Percentiles rank a stretch among this genome's conserved stretches.
Evolutionary conservation across 2,888 invertebrate genomes (phyloP).

Genomic region (Zelleria hepariella): DNA sequence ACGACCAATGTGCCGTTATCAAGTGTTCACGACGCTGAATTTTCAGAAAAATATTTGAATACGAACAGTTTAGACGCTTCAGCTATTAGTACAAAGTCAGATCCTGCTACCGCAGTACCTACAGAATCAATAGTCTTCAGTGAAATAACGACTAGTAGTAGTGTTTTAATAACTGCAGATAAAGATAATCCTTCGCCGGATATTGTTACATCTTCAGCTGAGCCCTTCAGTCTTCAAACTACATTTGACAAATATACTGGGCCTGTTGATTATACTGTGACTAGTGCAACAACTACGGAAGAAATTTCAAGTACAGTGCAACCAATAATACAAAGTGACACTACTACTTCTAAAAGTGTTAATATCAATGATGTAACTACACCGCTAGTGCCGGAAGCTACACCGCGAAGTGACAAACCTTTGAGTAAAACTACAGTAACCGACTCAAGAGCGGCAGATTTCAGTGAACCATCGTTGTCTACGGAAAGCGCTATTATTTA

Average conservation of each 20-base stretch:
- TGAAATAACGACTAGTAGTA: neutral
- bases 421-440: neutral
- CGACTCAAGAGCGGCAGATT: neutral
- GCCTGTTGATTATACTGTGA: neutral
- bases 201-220: neutral
- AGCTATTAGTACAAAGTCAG: neutral
- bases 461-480: neutral
- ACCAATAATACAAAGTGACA: neutral
- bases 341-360: neutral
- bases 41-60: slow-evolving; percentile 10
- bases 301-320: neutral
- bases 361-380: neutral
- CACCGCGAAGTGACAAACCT: neutral
- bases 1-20: slow-evolving; percentile 4
- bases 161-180: neutral
- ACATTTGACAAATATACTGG: neutral
- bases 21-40: slow-evolving; percentile 7
- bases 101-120: neutral
- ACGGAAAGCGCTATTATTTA: neutral
- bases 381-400: neutral
- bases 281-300: neutral
- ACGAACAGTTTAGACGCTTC: neutral
- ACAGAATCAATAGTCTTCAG: neutral
- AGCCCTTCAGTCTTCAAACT: neutral
- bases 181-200: neutral